Evolutionary conservation across 2,888 invertebrate species (phyloP).

Genomic region (Xiphydria camelus): DNA sequence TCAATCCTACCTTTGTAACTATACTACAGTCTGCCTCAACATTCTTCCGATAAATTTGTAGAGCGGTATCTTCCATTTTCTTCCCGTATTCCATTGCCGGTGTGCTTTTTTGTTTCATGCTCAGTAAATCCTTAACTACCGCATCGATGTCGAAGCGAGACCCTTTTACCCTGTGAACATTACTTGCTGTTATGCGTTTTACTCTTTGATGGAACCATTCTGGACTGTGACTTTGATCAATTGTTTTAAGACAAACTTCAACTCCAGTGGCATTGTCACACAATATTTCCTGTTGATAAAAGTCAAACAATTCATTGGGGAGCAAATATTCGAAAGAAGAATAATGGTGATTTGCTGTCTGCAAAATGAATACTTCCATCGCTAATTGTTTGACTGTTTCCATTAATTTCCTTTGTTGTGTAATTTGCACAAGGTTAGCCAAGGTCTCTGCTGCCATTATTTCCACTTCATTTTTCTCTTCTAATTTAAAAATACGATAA

Average conservation of each 20-base stretch:
- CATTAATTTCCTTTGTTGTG: conserved; percentile 11
- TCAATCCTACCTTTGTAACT: conserved; percentile 24
- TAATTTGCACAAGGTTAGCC: conserved; percentile 10
- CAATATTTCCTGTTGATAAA: conserved; percentile 17
- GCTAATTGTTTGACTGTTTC: conserved; percentile 13
- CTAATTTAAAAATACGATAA: conserved; percentile 16
- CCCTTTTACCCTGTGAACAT: conserved; percentile 21
- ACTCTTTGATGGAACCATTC: conserved; percentile 19
- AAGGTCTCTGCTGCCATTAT: conserved; percentile 21
- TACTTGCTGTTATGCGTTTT: conserved; percentile 24
- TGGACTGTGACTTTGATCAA: conserved; percentile 14
- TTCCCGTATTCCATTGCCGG: conserved; percentile 21
- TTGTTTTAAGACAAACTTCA: conserved; percentile 18
- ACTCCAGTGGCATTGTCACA: conserved; percentile 15
- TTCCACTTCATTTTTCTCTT: conserved; percentile 18
- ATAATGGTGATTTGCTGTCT: conserved; percentile 11
- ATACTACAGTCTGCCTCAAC: conserved; percentile 16
- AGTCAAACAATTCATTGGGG: conserved; percentile 13
- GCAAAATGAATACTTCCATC: conserved; percentile 14
- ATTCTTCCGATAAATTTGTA: conserved; percentile 20
- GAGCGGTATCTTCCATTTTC: conserved; percentile 21
- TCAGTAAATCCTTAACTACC: conserved; percentile 19
- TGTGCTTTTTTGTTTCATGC: conserved; percentile 13
- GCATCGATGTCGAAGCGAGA: conserved; percentile 21
- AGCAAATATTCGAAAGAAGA: conserved; percentile 9